Conservation (phyloP, 1,140 invertebrate genomes). For the Limonius californicus region DNA sequence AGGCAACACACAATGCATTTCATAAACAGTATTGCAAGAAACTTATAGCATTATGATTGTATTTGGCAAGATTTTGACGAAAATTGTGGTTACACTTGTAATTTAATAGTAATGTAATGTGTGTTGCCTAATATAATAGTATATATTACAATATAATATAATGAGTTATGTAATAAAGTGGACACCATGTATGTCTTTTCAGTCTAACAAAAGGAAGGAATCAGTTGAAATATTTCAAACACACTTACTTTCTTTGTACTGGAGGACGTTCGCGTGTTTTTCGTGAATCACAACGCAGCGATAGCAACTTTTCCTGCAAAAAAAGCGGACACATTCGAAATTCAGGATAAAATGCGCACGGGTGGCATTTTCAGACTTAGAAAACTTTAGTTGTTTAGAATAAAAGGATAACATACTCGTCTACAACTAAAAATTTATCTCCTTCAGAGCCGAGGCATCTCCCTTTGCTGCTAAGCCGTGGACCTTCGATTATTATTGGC, state of each 20-base stretch:
- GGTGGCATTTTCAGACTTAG: not conserved
- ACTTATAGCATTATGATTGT: no score
- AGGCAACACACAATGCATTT: no score
- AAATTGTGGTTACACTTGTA: no score
- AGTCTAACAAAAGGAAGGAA: no score
- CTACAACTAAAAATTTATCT: constrained; percentile 78
- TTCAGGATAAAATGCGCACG: not conserved
- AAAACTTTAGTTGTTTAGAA: not conserved
- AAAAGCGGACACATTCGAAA: constrained; percentile 18
- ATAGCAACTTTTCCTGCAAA: constrained; percentile 60
- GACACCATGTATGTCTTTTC: no score
- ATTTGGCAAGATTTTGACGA: no score
- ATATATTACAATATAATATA: no score
- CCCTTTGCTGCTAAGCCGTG: constrained; percentile 74
- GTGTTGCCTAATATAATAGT: no score
- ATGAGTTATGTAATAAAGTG: no score
- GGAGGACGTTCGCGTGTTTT: constrained; percentile 86
- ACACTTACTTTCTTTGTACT: constrained; percentile 98
- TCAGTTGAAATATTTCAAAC: no score
- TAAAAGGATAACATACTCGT: constrained; percentile 64
- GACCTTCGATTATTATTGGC: constrained; percentile 72
- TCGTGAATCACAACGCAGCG: constrained; percentile 89
- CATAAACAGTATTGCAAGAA: no score
- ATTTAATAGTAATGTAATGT: no score
- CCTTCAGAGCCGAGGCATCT: constrained; percentile 73